These are phyloP conservation scores for Neotoma lepida DNA, from an alignment of 2,113 vertebrate genomes.

Conservation along the genomic window DNA sequence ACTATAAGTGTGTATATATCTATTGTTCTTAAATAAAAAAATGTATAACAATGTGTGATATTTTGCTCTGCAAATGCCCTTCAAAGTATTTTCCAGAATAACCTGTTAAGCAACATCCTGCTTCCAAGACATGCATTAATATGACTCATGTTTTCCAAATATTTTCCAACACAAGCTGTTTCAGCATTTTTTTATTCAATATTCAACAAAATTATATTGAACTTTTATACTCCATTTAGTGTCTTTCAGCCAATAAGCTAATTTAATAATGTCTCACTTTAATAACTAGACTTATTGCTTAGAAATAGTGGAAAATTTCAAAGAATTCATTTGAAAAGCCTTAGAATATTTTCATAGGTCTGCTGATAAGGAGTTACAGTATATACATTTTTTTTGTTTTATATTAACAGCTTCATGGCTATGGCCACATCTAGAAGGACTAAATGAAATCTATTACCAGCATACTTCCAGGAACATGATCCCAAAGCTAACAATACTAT, in stretches of 20 bases:
- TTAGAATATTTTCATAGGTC: background rate
- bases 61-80: background rate
- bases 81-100: background rate
- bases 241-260: background rate
- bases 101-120: background rate
- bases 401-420: background rate
- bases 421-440: background rate
- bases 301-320: background rate
- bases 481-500: background rate
- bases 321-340: background rate
- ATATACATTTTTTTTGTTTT: background rate
- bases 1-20: background rate
- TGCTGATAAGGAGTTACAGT: background rate
- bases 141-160: background rate
- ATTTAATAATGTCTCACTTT: background rate
- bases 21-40: conserved; percentile 6
- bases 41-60: background rate
- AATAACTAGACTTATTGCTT: background rate
- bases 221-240: background rate
- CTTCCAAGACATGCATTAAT: background rate
- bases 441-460: background rate
- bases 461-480: background rate
- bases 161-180: background rate
- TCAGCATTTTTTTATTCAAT: background rate
- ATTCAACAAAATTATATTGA: background rate